phyloP scores from a whole-genome alignment of 2,797 vertebrate species.

The Amniataba percoides region DNA sequence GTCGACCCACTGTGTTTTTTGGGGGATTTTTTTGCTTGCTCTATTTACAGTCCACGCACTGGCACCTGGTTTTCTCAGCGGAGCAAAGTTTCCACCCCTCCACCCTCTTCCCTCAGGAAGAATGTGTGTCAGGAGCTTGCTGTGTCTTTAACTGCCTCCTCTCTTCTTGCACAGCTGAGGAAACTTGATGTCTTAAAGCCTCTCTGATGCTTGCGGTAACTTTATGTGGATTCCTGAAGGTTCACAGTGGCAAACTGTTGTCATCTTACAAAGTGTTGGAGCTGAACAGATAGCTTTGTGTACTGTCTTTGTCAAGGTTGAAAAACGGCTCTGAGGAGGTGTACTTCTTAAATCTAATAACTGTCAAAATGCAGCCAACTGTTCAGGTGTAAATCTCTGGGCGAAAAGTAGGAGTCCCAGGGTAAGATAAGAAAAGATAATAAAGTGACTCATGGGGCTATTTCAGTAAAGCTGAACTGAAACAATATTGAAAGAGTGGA shows the following conservation, averaged over 20 bases:
- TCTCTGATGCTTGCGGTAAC: conserved; percentile 37
- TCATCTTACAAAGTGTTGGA: conserved; percentile 11
- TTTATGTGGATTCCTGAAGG: conserved; percentile 49
- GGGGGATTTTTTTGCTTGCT: conserved; percentile 15
- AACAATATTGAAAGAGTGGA: background rate
- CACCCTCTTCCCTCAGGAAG: conserved; percentile 66
- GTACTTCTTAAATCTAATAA: conserved; percentile 17
- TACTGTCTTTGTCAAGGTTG: background rate
- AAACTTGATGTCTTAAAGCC: conserved; percentile 34
- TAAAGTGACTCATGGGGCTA: background rate
- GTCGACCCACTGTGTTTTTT: background rate
- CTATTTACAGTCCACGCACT: conserved; percentile 18
- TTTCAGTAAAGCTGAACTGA: conserved; percentile 2
- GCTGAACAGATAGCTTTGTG: background rate
- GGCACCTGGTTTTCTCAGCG: conserved; percentile 65
- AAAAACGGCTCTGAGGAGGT: background rate
- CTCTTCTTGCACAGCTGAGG: conserved; percentile 35
- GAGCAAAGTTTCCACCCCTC: conserved; percentile 72
- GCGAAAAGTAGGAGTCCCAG: background rate
- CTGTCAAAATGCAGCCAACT: background rate
- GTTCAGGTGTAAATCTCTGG: conserved; percentile 21
- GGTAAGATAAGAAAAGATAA: conserved; percentile 9
- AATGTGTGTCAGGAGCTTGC: conserved; percentile 71
- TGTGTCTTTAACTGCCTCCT: conserved; percentile 51
- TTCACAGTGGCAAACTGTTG: conserved; percentile 34